Conservation (phyloP, 2,888 invertebrate genomes). For the Platypus cylindrus region DNA sequence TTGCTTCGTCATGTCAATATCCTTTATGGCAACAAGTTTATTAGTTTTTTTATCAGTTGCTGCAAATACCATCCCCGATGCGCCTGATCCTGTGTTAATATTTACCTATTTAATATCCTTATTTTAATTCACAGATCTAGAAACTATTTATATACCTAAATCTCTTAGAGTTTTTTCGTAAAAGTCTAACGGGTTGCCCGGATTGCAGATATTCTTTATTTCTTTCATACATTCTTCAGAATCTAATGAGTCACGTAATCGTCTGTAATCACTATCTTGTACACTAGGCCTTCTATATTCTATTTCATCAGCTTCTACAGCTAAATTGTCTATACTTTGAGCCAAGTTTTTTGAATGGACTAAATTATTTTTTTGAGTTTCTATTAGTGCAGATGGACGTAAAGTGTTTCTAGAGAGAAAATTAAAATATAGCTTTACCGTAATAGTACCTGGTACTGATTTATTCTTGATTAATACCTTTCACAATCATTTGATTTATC, state of each 20-base stretch:
- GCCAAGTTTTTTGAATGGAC: constrained; percentile 30
- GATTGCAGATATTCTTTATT: constrained; percentile 65
- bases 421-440: constrained; percentile 4
- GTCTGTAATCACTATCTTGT: constrained; percentile 22
- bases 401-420: constrained; percentile 5
- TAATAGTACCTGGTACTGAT: constrained; percentile 11
- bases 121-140: constrained; percentile 1
- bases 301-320: constrained; percentile 28
- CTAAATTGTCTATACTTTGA: constrained; percentile 34
- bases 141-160: constrained; percentile 37
- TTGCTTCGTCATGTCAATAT: constrained; percentile 89
- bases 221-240: constrained; percentile 61
- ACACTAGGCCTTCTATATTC: constrained; percentile 26
- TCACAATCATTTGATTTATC: constrained; percentile 5
- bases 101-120: background rate
- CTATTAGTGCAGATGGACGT: constrained; percentile 38
- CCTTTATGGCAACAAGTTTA: constrained; percentile 85
- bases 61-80: constrained; percentile 84
- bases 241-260: constrained; percentile 40
- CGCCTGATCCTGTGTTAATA: constrained; percentile 57
- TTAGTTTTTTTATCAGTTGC: constrained; percentile 64
- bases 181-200: constrained; percentile 66
- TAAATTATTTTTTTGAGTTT: constrained; percentile 20
- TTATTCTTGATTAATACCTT: constrained; percentile 1
- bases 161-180: constrained; percentile 69